Evolutionary conservation across 2,113 vertebrate species (phyloP), one percentile per base, ranked within the genome.

Genomic region (Odobenus rosmarus): DNA sequence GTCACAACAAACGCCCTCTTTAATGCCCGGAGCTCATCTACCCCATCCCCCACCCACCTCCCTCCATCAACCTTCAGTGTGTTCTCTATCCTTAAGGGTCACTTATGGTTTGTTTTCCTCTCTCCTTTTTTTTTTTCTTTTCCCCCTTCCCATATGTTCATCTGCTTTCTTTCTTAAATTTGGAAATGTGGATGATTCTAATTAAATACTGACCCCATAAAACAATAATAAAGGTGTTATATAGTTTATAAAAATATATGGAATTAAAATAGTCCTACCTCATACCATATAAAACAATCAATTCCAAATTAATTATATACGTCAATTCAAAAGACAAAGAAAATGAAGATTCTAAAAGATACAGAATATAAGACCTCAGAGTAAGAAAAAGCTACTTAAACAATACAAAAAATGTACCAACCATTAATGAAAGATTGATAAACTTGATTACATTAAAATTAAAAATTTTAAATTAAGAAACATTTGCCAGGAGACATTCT

Each of bases 361-460:
- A 55, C 79, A 72, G 72, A 76, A 64, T 64, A 71, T 2, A 86
- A 59, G 55, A 69, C 4, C 19, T 39, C 42, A 88, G 5, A 64
- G 1, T 88, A 84, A 93, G 31, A 90, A 53, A 92, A 69, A 46
- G 7, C 13, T 92, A 71, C 36, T n/a, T 57, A 84, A 93, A 91
- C 13, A 31, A 24, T 80, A 51, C 8, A 23, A 15, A 26, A 74
- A 33, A 71, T 14, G 1, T n/a, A 64, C 11, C 28, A 85, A 55
- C 19, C 26, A 21, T 72, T 79, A 72, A 85, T 42, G 88, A 67
- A 94, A 92, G 16, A 82, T 21, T 79, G 24, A 61, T n/a, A 49
- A 85, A 89, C 26, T 62, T 89, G 24, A 61, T 85, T 23, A 69
- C 23, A 91, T 53, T 67, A 88, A 94, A 92, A 80, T 46, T 85